These are phyloP conservation scores for Mus spretus DNA, from an alignment of 2,797 vertebrate species.

Conservation along the genomic window DNA sequence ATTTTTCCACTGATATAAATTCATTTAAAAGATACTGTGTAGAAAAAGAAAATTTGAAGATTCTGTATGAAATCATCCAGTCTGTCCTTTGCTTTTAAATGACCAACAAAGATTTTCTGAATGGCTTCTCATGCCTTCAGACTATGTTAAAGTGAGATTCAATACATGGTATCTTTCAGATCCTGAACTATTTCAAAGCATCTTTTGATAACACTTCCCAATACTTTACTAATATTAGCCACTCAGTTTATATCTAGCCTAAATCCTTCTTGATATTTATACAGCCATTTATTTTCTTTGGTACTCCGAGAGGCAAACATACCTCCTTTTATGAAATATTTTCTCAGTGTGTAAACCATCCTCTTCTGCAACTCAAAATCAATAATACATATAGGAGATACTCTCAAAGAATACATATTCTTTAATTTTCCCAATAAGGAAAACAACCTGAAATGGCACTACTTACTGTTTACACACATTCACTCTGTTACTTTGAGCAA, in stretches of 20 bases:
- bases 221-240: neutral
- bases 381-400: neutral
- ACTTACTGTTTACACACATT: slow-evolving; percentile 18
- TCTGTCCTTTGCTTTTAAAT: slow-evolving; percentile 36
- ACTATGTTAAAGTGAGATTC: neutral
- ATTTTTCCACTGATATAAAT: neutral
- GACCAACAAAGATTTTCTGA: neutral
- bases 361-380: slow-evolving; percentile 20
- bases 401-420: slow-evolving; percentile 10
- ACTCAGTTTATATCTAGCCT: slow-evolving; percentile 41
- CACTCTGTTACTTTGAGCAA: slow-evolving; percentile 27
- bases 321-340: slow-evolving; percentile 18
- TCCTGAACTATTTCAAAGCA: slow-evolving; percentile 38
- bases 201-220: slow-evolving; percentile 35
- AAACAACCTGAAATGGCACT: neutral
- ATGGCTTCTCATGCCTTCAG: slow-evolving; percentile 16
- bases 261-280: slow-evolving; percentile 57
- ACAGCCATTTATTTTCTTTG: slow-evolving; percentile 55
- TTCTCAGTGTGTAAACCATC: neutral
- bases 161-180: neutral
- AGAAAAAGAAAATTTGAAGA: slow-evolving; percentile 38
- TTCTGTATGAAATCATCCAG: neutral
- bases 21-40: neutral
- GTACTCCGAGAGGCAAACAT: neutral
- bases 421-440: slow-evolving; percentile 56